Percentiles rank a stretch among this genome's conserved stretches.
Evolutionary conservation across 2,797 vertebrate species (phyloP).

Genomic region (Acanthiza pusilla): DNA sequence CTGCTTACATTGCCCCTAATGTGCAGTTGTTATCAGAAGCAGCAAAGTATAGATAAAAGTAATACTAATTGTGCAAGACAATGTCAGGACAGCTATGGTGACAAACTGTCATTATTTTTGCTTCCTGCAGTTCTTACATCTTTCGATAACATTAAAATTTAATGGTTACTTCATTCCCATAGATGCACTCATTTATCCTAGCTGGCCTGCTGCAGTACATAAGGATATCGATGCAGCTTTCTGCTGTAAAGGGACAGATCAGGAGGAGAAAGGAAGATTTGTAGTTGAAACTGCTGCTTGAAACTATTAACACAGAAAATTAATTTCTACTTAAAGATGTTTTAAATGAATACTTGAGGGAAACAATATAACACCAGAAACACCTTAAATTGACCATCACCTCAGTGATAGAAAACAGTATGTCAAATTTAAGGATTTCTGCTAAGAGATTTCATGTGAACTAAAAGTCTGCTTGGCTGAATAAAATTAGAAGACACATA

Average conservation of each 20-base stretch:
- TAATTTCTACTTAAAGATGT: background rate
- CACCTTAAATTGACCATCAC: background rate
- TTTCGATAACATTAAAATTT: background rate
- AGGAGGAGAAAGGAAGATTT: background rate
- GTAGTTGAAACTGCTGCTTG: background rate
- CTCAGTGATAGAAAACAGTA: background rate
- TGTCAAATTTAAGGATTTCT: background rate
- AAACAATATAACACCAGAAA: background rate
- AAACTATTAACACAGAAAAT: background rate
- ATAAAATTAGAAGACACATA: background rate
- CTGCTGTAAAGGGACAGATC: background rate
- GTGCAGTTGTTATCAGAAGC: background rate
- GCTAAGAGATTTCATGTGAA: background rate
- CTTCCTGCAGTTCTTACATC: background rate
- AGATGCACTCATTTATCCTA: background rate
- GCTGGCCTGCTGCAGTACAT: background rate
- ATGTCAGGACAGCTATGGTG: background rate
- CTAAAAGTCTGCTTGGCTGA: background rate
- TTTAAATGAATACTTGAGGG: background rate
- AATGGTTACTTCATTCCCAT: background rate
- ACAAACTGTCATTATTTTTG: background rate
- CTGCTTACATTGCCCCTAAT: background rate
- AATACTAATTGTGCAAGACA: background rate
- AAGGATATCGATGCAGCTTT: background rate
- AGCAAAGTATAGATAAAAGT: background rate